Evolutionary conservation across 1,140 invertebrate genomes (phyloP), one percentile per base, ranked within the genome.

Genomic region (Drosophila nebulosa): DNA sequence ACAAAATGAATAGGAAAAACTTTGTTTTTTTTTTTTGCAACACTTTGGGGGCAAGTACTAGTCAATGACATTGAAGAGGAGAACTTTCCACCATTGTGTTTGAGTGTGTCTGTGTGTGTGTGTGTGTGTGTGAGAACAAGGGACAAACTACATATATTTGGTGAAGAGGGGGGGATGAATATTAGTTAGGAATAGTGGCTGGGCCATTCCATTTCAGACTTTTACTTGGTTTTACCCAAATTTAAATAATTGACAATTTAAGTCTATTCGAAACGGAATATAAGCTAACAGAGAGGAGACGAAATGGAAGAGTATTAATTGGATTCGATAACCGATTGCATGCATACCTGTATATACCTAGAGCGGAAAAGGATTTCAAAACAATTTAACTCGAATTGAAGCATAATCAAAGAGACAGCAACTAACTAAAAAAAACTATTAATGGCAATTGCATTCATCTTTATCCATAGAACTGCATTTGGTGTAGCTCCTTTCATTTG

Each of bases 11-110:
- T 56, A 52, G 66, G 21, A 66, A 69, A 62, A 70, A 78, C 39
- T 64, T 51, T 61, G n/a, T n/a, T n/a, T n/a, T n/a, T n/a, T n/a
- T n/a, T 52, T 63, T 52, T 62, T 50, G 64, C 75, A 78, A 75
- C 72, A 75, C 75, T 78, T 78, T 75, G 72, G 68, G 75, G 72
- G 56, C 75, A 75, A 78, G 75, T 70, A 64, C 72, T 78, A 71
- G 72, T 78, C 75, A 78, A 78, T 78, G 75, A 78, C 75, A 78
- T 78, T 78, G 75, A 75, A 78, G 72, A 67, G 67, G 16, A 46
- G 39, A 21, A 46, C 39, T 60, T 58, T 32, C 64, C 59, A n/a
- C 27, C 26, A 66, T 14, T 52, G 55, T 52, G 18, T 55, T n/a
- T 30, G 53, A 59, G 18, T 14, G 27, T 59, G 22, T 51, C 24